Evolutionary conservation across 2,888 invertebrate genomes (phyloP), one percentile per base, ranked within the genome.

Genomic region (Patella depressa): DNA sequence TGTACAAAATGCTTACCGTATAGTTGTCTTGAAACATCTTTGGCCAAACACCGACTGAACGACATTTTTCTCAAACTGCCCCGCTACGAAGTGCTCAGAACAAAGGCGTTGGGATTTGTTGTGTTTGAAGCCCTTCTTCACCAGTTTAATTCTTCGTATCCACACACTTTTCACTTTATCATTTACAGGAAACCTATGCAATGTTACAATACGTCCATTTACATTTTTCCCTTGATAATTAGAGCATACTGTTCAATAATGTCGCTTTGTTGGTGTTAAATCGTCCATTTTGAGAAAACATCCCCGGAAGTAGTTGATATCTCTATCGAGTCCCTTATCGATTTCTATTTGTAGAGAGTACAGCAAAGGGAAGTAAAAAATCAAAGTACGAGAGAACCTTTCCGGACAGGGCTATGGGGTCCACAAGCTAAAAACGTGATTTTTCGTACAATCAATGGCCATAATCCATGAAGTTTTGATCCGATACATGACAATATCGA

Each of bases 21-120:
- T n/a, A n/a, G n/a, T n/a, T n/a, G n/a, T n/a, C n/a, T n/a, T n/a
- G n/a, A n/a, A n/a, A n/a, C n/a, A n/a, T n/a, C n/a, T n/a, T n/a
- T n/a, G n/a, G n/a, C n/a, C n/a, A n/a, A n/a, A n/a, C n/a, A n/a
- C n/a, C n/a, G n/a, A n/a, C n/a, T n/a, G n/a, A n/a, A n/a, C n/a
- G n/a, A n/a, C n/a, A n/a, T n/a, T n/a, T n/a, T n/a, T n/a, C n/a
- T n/a, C n/a, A n/a, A n/a, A n/a, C n/a, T n/a, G n/a, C n/a, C n/a
- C n/a, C n/a, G n/a, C n/a, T n/a, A n/a, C n/a, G 59, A 59, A 59
- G 59, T 59, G 59, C 59, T 59, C 59, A 59, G 59, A 59, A 9
- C 59, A 59, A 19, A 59, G 59, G 14, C 59, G 17, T 24, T 24
- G 24, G 24, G 24, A 24, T 24, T 24, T 59, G 59, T 59, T 59